A percentile compares a stretch with the other conserved stretches of the same genome.
Conservation (phyloP, 2,888 invertebrate species). For the Apamea monoglypha region DNA sequence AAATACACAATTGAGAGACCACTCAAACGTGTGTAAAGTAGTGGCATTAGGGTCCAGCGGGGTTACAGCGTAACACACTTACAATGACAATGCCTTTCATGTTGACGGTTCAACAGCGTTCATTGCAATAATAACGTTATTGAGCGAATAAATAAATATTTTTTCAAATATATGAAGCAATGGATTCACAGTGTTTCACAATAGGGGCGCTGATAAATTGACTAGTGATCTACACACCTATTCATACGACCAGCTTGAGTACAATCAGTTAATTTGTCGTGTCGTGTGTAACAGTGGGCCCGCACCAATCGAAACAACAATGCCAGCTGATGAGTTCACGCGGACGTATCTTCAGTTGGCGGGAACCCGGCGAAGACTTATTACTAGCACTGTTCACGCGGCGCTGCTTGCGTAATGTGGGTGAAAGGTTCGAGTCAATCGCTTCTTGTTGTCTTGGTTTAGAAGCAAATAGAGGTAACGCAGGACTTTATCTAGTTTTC, state of each 20-base stretch:
- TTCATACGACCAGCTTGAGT: not conserved
- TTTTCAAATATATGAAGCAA: not conserved
- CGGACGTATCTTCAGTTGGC: conserved; percentile 52
- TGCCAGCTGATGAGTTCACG: conserved; percentile 64
- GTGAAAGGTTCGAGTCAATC: not conserved
- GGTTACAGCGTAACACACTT: no score
- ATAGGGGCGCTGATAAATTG: not conserved
- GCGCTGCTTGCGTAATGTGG: conserved; percentile 18
- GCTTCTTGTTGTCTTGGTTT: not conserved
- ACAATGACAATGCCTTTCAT: not conserved
- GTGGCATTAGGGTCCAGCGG: no score
- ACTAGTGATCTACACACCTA: not conserved
- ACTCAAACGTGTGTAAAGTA: not conserved
- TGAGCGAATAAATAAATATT: not conserved
- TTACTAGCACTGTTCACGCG: conserved; percentile 43
- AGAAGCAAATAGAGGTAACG: not conserved
- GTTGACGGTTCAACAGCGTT: not conserved
- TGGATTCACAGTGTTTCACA: not conserved
- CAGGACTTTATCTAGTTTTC: not conserved
- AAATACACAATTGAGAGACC: not conserved
- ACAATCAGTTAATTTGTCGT: conserved; percentile 1
- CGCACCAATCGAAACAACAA: conserved; percentile 54
- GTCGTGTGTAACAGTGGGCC: conserved; percentile 29
- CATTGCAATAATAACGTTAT: not conserved
- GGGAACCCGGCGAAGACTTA: conserved; percentile 41